Base-by-base conservation (phyloP, 2,113 vertebrate species). In the Psephotus haematonotus region DNA sequence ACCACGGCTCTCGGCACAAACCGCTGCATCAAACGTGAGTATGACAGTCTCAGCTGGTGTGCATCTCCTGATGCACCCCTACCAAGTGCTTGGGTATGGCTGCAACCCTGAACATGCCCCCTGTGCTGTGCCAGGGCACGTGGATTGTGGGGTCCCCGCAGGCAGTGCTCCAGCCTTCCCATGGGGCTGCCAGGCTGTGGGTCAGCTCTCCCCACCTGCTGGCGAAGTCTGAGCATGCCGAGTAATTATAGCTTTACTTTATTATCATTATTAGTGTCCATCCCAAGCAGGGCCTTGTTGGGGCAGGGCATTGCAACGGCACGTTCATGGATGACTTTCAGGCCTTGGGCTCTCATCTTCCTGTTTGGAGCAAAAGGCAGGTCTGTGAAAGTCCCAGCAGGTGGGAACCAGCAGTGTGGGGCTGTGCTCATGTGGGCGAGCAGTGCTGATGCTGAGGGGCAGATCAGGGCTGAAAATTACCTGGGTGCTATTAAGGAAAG, bases 21-120 rank as follows among this genome's bases (percentile, higher is more conserved):
- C 90, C 98, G 93, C 92, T 99, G 99, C 95, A 99, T 99, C 97
- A 99, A 99, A 98, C 99, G 99, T 99, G 97, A 99, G 99, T 99
- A 96, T 57, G 50, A 82, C 39, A 44, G 39, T 44, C 15, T 60
- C 44, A 60, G 44, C 35, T 1, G 2, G 28, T 3, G 13, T 46
- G n/a, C 37, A 43, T 44, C 33, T 74, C 2, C 2, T 2, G 2
- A 17, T 41, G 55, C 62, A 39, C 44, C 31, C 33, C 76, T 68
- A 33, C 59, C 77, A 88, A 46, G 22, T 1, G 1, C n/a, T 78
- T 1, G 2, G 78, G 6, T n/a, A 25, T 17, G 59, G 31, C 55
- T 17, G 27, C 68, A 37, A 69, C 20, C 39, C 52, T 0, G 0
- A 17, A 57, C 4, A 5, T 2, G 1, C 37, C 35, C 47, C 39